A percentile compares a stretch with the other conserved stretches of the same genome.
Evolutionary conservation across 2,113 vertebrate genomes (phyloP).

Genomic region (Cinclus cinclus): DNA sequence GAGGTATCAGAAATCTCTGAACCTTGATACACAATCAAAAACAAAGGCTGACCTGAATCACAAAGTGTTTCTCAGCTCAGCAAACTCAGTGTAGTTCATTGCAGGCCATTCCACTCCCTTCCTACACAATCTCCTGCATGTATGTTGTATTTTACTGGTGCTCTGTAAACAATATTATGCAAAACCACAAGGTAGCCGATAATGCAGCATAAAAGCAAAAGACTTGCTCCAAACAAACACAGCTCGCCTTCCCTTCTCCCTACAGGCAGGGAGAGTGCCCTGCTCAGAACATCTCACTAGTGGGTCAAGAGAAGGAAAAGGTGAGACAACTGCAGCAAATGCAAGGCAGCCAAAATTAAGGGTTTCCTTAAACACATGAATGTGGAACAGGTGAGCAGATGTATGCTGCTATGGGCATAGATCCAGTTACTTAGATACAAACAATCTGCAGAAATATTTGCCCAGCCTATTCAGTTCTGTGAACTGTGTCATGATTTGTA

Average conservation of each 20-base stretch:
- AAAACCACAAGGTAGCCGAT: not conserved
- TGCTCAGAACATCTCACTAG: not conserved
- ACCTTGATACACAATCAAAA: not conserved
- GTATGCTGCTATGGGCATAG: not conserved
- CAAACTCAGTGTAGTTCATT: not conserved
- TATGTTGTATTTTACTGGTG: not conserved
- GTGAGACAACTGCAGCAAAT: not conserved
- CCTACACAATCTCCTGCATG: not conserved
- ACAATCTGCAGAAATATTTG: conserved; percentile 8
- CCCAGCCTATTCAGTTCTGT: not conserved
- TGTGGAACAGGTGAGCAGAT: not conserved
- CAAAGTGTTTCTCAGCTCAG: not conserved
- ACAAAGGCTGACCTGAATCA: not conserved
- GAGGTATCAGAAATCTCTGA: not conserved
- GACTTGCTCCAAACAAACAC: not conserved
- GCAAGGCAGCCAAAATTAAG: not conserved
- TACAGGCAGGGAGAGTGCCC: not conserved
- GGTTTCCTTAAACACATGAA: not conserved
- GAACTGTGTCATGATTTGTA: not conserved
- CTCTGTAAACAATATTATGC: not conserved
- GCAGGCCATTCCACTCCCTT: not conserved
- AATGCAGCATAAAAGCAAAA: not conserved
- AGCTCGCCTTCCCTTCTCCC: not conserved
- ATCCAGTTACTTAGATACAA: not conserved
- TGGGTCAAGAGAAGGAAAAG: not conserved